Base-by-base conservation (phyloP, 2,888 invertebrate genomes). In the Stenotaenia linearis region DNA sequence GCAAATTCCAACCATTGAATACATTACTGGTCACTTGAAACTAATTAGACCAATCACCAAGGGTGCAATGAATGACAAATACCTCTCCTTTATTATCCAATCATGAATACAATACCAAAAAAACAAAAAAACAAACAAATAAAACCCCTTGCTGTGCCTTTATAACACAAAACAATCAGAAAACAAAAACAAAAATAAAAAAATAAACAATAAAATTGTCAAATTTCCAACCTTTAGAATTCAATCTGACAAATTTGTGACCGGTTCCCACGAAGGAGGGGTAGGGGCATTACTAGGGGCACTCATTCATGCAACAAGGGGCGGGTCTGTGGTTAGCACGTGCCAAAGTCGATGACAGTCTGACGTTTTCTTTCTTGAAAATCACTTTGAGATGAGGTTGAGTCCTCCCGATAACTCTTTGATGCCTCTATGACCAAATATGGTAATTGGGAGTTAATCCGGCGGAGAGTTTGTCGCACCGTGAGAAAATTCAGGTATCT, bases 371-470 rank as follows among this genome's bases (percentile, higher is more conserved):
- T 21, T 21, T 9, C 18, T 23, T 56, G 45, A n/a, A 56, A 56
- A 56, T 56, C n/a, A 56, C 56, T 56, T 56, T 56, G 56, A 56
- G 56, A 56, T 56, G 56, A 56, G 56, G 56, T 56, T 56, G n/a
- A 6, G 1, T 56, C 21, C 56, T 23, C 23, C 56, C 1, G 56
- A 56, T 23, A 56, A 56, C 56, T 56, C 56, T 56, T 56, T 56
- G 56, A 56, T 18, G 9, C 23, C 37, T 21, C 1, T 15, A 2
- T 18, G 3, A 4, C 6, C 4, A 7, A 7, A 15, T 45, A 45
- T 45, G 45, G 6, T 45, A 45, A 45, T 45, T 45, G 12, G 4
- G 18, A n/a, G 18, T 18, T 56, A 56, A 56, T 56, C 56, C 56
- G 4, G 7, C 18, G 9, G 4, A 56, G n/a, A n/a, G n/a, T n/a